Evolutionary conservation across 1,140 invertebrate species (phyloP).

Genomic region (Oryzaephilus surinamensis): DNA sequence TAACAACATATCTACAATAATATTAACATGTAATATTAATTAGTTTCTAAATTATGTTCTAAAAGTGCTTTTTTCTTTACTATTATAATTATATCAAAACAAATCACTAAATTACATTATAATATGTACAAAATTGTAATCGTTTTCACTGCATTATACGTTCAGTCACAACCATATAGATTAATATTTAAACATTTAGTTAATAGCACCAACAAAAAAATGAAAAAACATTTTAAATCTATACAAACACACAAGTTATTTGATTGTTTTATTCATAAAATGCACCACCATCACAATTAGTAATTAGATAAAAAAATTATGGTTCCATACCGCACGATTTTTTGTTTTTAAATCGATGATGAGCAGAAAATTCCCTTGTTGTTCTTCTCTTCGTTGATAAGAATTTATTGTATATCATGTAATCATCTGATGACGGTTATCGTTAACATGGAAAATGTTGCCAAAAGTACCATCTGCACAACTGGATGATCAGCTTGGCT

Average conservation of each 20-base stretch:
- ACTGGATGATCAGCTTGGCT: constrained; percentile 39
- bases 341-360: too few species aligned
- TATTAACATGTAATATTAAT: constrained; percentile 21
- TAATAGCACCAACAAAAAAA: too few species aligned
- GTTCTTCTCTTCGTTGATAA: neutral
- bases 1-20: constrained; percentile 21
- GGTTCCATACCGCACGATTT: too few species aligned
- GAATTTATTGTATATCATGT: constrained; percentile 14
- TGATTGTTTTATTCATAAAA: too few species aligned
- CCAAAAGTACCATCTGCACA: constrained; percentile 22
- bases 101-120: neutral
- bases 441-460: constrained; percentile 17
- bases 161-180: neutral
- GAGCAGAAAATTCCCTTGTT: neutral
- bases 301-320: too few species aligned
- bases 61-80: constrained; percentile 13
- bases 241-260: too few species aligned
- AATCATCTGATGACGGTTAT: constrained; percentile 28
- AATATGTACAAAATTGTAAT: neutral
- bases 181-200: too few species aligned
- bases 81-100: constrained; percentile 1
- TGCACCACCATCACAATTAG: too few species aligned
- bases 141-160: neutral
- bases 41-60: constrained; percentile 12
- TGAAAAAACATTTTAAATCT: too few species aligned